Percentiles rank a stretch among this genome's conserved stretches.
Conservation (phyloP, 92 coral and sea anemone species). For the Palythoa grandis region DNA sequence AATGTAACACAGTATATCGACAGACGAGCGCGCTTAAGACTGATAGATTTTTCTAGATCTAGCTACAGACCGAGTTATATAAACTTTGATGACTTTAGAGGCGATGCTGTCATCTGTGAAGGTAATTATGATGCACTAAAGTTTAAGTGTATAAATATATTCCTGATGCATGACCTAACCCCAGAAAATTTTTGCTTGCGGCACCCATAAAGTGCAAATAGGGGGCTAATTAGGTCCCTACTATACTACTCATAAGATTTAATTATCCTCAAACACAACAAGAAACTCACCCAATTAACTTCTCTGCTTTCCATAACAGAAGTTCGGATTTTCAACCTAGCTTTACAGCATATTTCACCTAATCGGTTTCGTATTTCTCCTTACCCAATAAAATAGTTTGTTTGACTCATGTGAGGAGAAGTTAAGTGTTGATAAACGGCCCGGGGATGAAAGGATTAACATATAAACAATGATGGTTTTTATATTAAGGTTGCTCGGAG, state of each 20-base stretch:
- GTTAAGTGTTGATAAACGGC: too few species aligned
- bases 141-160: background rate
- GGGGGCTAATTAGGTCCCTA: background rate
- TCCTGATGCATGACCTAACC: background rate
- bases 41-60: constrained; percentile 2
- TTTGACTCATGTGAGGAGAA: too few species aligned
- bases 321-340: too few species aligned
- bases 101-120: background rate
- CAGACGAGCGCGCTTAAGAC: background rate
- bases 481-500: background rate
- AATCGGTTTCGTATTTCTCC: too few species aligned
- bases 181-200: background rate
- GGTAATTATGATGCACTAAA: background rate
- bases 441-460: background rate
- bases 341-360: too few species aligned
- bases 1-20: background rate
- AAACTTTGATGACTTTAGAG: constrained; percentile 15
- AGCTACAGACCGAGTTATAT: background rate
- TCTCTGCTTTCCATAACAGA: too few species aligned
- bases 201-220: too few species aligned
- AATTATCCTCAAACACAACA: too few species aligned
- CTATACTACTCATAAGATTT: background rate
- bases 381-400: too few species aligned
- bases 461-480: background rate
- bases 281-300: too few species aligned